These are phyloP conservation scores for Muraenolepis orangiensis DNA, from an alignment of 2,797 vertebrate genomes.

Conservation along the genomic window DNA sequence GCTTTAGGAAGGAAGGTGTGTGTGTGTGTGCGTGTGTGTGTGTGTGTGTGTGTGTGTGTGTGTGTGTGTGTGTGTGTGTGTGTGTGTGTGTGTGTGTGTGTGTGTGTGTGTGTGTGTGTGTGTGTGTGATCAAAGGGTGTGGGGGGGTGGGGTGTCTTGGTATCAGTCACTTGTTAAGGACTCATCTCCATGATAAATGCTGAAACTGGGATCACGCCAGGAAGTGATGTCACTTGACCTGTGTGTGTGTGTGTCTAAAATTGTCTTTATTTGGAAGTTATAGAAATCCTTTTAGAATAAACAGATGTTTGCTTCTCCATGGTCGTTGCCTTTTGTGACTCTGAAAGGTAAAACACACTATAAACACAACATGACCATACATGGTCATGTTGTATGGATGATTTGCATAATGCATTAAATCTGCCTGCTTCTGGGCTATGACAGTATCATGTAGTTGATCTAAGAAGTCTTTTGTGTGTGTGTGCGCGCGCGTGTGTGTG, in stretches of 20 bases:
- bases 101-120: background rate
- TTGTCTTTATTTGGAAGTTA: background rate
- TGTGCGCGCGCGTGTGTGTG: no score
- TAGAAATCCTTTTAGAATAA: background rate
- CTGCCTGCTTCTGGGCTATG: background rate
- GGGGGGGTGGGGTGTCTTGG: background rate
- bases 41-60: background rate
- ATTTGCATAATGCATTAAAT: background rate
- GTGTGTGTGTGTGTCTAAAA: background rate
- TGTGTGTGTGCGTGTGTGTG: background rate
- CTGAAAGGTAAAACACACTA: background rate
- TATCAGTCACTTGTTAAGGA: background rate
- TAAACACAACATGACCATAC: no score
- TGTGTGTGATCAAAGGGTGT: no score
- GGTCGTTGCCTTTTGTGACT: background rate
- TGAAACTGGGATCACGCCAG: background rate
- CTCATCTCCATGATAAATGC: background rate
- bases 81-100: background rate
- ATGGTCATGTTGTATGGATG: background rate
- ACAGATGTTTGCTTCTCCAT: background rate
- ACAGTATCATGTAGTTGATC: no score
- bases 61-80: background rate
- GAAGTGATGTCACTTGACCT: background rate
- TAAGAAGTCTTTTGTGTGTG: no score
- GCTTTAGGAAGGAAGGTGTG: background rate